phyloP scores from a whole-genome alignment of 2,113 vertebrate genomes.

The Smithornis capensis region DNA sequence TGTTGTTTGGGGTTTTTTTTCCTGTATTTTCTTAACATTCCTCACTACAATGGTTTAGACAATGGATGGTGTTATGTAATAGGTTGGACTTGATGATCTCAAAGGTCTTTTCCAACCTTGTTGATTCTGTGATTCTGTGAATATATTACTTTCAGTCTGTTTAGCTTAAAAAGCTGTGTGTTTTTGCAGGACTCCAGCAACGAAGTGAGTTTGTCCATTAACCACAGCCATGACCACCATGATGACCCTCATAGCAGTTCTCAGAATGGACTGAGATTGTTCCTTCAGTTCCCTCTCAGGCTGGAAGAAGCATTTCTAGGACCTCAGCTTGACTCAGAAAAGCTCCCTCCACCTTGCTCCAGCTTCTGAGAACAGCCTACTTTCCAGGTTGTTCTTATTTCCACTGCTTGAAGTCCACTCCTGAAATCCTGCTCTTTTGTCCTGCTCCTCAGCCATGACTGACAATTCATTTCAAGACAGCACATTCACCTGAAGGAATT shows the following conservation, averaged over 20 bases:
- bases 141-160: neutral
- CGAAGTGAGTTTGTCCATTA: neutral
- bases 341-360: neutral
- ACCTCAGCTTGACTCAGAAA: neutral
- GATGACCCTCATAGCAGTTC: neutral
- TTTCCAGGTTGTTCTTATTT: neutral
- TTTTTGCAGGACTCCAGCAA: too few species aligned
- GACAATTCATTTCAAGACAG: neutral
- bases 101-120: too few species aligned
- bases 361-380: accelerated
- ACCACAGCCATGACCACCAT: accelerated
- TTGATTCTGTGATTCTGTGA: too few species aligned
- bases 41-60: neutral
- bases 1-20: neutral
- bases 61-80: too few species aligned
- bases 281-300: neutral
- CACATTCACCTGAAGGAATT: neutral
- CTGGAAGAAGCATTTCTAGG: neutral
- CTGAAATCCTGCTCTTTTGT: neutral
- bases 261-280: neutral
- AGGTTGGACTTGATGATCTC: too few species aligned
- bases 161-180: neutral
- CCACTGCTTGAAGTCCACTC: neutral
- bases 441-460: accelerated
- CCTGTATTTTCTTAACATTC: too few species aligned